Base-by-base conservation (phyloP, 2,113 vertebrate species). In the Chascanopsetta lugubris region DNA sequence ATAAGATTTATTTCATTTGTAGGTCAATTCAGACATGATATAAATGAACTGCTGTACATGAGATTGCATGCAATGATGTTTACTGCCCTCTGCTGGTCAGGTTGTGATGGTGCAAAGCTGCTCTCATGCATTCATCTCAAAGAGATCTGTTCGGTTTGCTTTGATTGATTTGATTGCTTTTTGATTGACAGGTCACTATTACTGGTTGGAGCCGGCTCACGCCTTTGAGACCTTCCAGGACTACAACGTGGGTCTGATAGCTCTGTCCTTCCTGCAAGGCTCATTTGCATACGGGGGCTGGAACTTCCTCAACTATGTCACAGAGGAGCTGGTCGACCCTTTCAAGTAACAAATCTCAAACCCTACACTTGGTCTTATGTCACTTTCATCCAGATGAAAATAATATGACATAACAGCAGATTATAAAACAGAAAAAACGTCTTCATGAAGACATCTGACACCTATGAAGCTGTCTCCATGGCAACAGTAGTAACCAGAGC, bases 301-400 rank as follows among this genome's bases (percentile, higher is more conserved):
- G 94, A 95, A 95, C 77, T 95, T 94, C 62, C 93, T 95, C 55
- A 95, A 95, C 89, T 95, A 95, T 1, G 93, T 95, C 74, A 95
- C 94, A 10, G 94, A 94, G 69, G 94, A 95, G 69, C 82, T 95
- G 64, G 92, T 94, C 10, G 87, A 95, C 69, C 94, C 94, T 46
- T 82, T 92, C 90, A 92, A 85, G 94, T 94, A 70, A 90, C 38
- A 2, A n/a, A n/a, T n/a, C n/a, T n/a, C n/a, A n/a, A n/a, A n/a
- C n/a, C n/a, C n/a, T n/a, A n/a, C n/a, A n/a, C n/a, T n/a, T n/a
- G n/a, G n/a, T n/a, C n/a, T n/a, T n/a, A n/a, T n/a, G n/a, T n/a
- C n/a, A n/a, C n/a, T 5, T 38, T 17, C 17, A 15, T 38, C 17
- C 17, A 15, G 12, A 38, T 15, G 5, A 38, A 38, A 38, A 30